Evolutionary conservation across 1,140 invertebrate species (phyloP).

Genomic region (Drosophila bocki): DNA sequence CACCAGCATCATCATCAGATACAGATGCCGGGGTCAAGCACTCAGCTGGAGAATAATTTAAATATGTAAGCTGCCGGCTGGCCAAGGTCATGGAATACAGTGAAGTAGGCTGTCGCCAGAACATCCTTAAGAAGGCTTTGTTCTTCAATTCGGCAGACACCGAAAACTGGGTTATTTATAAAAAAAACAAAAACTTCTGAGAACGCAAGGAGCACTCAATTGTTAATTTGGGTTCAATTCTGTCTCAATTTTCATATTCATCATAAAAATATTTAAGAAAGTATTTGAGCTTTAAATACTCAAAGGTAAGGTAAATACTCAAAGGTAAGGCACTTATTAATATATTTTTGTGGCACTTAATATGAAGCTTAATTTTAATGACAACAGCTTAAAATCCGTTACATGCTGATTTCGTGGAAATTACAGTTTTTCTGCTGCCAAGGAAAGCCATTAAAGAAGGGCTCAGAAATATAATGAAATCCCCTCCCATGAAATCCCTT

Average conservation of each 20-base stretch:
- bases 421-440: not conserved
- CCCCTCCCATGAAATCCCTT: slow-evolving; percentile 29
- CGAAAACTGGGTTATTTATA: not conserved
- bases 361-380: not conserved
- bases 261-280: not conserved
- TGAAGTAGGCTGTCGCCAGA: slow-evolving; percentile 27
- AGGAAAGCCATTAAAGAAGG: not conserved
- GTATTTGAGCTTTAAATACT: not conserved
- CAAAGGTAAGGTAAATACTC: not conserved
- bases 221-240: not conserved
- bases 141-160: slow-evolving; percentile 43
- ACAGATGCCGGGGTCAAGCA: slow-evolving; percentile 49
- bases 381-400: not conserved
- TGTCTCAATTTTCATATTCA: not conserved
- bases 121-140: slow-evolving; percentile 37
- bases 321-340: not conserved
- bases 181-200: not conserved
- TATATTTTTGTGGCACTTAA: no score
- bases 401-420: not conserved
- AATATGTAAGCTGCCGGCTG: slow-evolving; percentile 39
- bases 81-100: slow-evolving; percentile 30
- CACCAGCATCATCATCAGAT: slow-evolving; percentile 38
- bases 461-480: slow-evolving; percentile 25
- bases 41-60: slow-evolving; percentile 54
- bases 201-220: not conserved